phyloP scores from a whole-genome alignment of 2,888 invertebrate genomes.

The Drosophila nr. perissopoda region DNA sequence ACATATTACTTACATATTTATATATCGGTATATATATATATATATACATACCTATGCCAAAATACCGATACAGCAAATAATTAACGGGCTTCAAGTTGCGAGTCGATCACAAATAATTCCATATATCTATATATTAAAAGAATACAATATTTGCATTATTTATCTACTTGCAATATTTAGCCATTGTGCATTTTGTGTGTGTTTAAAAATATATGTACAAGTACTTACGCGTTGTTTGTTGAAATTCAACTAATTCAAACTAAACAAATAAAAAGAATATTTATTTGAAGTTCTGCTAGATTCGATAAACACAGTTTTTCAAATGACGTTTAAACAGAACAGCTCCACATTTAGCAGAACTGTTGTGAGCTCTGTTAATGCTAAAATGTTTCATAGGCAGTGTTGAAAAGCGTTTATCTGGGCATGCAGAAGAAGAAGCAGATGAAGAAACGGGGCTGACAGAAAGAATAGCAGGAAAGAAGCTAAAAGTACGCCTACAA shows the following conservation, averaged over 20 bases:
- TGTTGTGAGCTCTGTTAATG: conserved; percentile 23
- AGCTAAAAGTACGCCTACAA: conserved; percentile 57
- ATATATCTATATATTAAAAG: conserved; percentile 21
- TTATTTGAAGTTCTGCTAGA: background rate
- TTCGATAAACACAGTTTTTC: conserved; percentile 8
- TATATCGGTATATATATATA: background rate
- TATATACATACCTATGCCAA: background rate
- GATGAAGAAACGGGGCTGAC: conserved; percentile 31
- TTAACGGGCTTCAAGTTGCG: conserved; percentile 10
- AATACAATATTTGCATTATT: conserved; percentile 28
- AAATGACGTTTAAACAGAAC: conserved; percentile 13
- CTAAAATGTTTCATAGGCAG: conserved; percentile 20
- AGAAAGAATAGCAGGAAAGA: conserved; percentile 41
- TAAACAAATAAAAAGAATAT: background rate
- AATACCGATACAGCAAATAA: conserved; percentile 19
- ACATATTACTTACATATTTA: conserved; percentile 38
- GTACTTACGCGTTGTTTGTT: conserved; percentile 40
- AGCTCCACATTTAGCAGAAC: background rate
- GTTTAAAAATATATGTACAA: conserved; percentile 35
- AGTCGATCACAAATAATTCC: conserved; percentile 40
- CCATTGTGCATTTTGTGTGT: conserved; percentile 30
- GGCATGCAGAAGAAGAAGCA: conserved; percentile 18
- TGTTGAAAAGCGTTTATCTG: conserved; percentile 32
- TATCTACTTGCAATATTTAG: conserved; percentile 43
- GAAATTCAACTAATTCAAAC: conserved; percentile 9